Evolutionary conservation across 2,113 vertebrate genomes (phyloP), one percentile per base, ranked within the genome.

Genomic region (Merops nubicus): DNA sequence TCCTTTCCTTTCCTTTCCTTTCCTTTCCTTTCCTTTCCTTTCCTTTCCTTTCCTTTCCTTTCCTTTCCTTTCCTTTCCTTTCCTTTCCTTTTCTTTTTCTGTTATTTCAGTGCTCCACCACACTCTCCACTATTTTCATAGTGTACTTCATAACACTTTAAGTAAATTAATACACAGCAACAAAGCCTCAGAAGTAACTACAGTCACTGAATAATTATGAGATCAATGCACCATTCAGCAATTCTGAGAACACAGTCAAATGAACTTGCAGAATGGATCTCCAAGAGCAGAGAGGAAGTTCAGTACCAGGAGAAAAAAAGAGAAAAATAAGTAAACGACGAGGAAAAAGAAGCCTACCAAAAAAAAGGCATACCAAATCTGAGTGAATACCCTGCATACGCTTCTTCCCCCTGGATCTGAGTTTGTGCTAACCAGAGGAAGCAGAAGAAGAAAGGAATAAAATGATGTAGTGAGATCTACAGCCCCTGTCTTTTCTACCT

Each of bases 141-240:
- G 22, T 57, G 12, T 57, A 69, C 16, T 85, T 94, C 72, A 63
- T 59, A 94, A 79, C 16, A 48, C 74, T 83, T 83, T 75, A 91
- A 95, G 88, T 77, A 87, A 92, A 91, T 63, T 91, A 78, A 93
- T 77, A 79, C 23, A 83, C 88, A 94, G 45, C n/a, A 77, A 69
- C 43, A 91, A 95, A 77, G 70, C 10, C 23, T 73, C 82, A 81
- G 79, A 96, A 90, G 47, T 94, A 91, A 78, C 54, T 62, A 89
- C 45, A 63, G 42, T 47, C 59, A 67, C 75, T 83, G 72, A 91
- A 85, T 94, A 97, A 94, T 93, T 84, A 80, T 63, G 56, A 94
- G 59, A 94, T 74, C 75, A 64, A 84, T 74, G 53, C 68, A 59
- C 38, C 51, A 84, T 86, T 95, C 77, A 88, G 74, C 45, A 73